phyloP scores from a whole-genome alignment of 2,888 invertebrate species.

The Miltochrista miniata region DNA sequence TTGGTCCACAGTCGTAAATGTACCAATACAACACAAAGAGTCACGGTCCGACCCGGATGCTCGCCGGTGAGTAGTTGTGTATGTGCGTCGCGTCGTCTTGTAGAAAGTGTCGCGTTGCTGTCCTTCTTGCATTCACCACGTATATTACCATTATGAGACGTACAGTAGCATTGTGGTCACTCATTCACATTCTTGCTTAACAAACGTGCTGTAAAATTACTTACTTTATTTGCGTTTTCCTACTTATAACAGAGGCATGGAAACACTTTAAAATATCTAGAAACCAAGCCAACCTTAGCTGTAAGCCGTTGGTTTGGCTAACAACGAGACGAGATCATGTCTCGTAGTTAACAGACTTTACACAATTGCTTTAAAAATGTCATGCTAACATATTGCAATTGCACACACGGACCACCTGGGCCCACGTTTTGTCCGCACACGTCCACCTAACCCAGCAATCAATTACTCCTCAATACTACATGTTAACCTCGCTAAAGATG shows the following conservation, averaged over 20 bases:
- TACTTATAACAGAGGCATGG: neutral
- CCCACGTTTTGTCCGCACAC: slow-evolving; percentile 14
- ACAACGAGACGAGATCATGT: no score
- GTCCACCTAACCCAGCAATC: slow-evolving; percentile 27
- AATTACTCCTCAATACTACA: slow-evolving; percentile 35
- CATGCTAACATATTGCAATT: slow-evolving; percentile 31
- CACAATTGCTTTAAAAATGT: slow-evolving; percentile 19
- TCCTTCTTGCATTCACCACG: slow-evolving; percentile 1
- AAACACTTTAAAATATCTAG: no score
- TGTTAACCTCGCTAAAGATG: slow-evolving; percentile 36
- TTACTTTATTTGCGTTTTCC: neutral
- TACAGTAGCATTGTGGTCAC: neutral
- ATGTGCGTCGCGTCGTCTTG: slow-evolving; percentile 53
- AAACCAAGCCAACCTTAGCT: no score
- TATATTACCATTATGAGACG: slow-evolving; percentile 10
- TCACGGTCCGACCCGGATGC: slow-evolving; percentile 43
- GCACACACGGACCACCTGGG: slow-evolving; percentile 36
- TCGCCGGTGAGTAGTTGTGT: slow-evolving; percentile 38
- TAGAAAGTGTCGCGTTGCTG: slow-evolving; percentile 53
- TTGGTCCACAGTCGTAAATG: neutral
- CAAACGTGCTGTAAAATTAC: neutral
- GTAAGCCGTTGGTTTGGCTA: no score
- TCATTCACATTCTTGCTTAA: neutral
- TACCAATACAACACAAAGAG: slow-evolving; percentile 15
- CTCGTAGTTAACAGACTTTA: no score